Evolutionary conservation across 2,888 invertebrate genomes (phyloP), one percentile per base, ranked within the genome.

Genomic region (Pinctada fucata): DNA sequence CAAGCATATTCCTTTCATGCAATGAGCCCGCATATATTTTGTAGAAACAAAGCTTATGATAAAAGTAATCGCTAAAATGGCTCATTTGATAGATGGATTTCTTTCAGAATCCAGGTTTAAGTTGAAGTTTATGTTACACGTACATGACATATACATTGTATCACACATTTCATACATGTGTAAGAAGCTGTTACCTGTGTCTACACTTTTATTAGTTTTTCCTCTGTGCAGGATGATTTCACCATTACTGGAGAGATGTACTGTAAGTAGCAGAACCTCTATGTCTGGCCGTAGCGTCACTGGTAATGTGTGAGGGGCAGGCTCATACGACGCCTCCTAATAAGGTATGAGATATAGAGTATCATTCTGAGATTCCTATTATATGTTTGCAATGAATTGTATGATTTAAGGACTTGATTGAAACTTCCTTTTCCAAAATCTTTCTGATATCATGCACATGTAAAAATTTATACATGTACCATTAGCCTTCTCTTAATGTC

Each of bases 271-370:
- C 3, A 87, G 72, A 68, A 85, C 84, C 69, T 90, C 90, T 66
- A 82, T 82, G 8, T 90, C 86, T 3, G 81, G 79, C 16, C 85
- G 76, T 73, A 89, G 71, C 31, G 83, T 82, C 6, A 84, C 76
- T 2, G 91, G 91, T 75, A 91, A 81, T 47, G 82, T 87, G 50
- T 81, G 79, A 0, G 88, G 88, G 2, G 87, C 85, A 45, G 90
- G 89, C 78, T 91, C 91, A 82, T 90, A 91, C 0, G 91, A 91
- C 2, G 88, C 88, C 58, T 91, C 90, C 91, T 91, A 82, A 3
- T 79, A 78, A 52, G 75, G 50, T 66, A 64, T 16, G 16, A 6
- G 13, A 31, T 16, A 66, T 6, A 1, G 6, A 16, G 16, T 66
- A 31, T 66, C 66, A 66, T 66, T 31, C 31, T 31, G 31, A 31